These are phyloP conservation scores for Arctia plantaginis DNA, from an alignment of 2,888 invertebrate species.

Conservation along the genomic window DNA sequence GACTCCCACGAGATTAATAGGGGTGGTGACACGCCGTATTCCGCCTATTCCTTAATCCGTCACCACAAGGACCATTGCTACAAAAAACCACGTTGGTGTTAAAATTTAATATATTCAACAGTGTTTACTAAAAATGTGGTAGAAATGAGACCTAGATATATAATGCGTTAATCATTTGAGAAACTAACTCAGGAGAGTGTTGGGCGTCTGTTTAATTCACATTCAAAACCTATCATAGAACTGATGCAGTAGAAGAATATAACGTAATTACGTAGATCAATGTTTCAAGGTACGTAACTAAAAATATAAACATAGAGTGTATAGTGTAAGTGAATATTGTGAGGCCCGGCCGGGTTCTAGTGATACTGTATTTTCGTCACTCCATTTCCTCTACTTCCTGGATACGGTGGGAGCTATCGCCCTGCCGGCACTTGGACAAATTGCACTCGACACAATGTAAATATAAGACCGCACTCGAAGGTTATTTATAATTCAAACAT, in stretches of 20 bases:
- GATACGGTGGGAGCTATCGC: not conserved
- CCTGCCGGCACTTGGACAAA: not conserved
- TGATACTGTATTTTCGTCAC: not conserved
- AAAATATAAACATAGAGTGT: not conserved
- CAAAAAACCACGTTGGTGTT: not conserved
- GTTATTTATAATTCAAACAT: slow-evolving; percentile 30
- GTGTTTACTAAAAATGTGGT: not conserved
- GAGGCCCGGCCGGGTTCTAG: not conserved
- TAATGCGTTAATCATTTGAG: too few species aligned
- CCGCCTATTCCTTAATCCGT: too few species aligned
- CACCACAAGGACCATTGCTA: too few species aligned
- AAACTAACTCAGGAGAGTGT: not conserved
- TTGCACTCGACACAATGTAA: slow-evolving; percentile 18
- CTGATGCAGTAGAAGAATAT: not conserved
- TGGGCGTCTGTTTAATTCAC: not conserved
- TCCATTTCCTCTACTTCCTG: not conserved
- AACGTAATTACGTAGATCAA: too few species aligned
- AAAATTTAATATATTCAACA: not conserved
- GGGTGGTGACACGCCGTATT: too few species aligned
- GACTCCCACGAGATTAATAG: too few species aligned
- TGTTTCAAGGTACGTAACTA: not conserved
- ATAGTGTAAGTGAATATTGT: not conserved
- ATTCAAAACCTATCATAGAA: not conserved
- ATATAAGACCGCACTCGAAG: slow-evolving; percentile 17
- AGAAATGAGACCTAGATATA: too few species aligned